These are phyloP conservation scores for Zygogramma bicolorata DNA, from an alignment of 2,888 invertebrate species.

Conservation along the genomic window DNA sequence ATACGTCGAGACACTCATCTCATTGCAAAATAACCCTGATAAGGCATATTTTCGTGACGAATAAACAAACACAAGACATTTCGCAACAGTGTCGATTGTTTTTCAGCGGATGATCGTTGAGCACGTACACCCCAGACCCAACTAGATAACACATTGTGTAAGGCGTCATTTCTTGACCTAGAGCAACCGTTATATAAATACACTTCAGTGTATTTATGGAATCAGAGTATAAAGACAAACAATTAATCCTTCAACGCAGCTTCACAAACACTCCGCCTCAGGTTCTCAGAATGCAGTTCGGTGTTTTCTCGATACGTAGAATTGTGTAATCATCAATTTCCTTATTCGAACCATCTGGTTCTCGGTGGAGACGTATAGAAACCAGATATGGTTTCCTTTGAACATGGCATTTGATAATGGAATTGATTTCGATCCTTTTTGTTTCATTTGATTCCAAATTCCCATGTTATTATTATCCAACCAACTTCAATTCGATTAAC, in stretches of 20 bases:
- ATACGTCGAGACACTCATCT: not conserved
- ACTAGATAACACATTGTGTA: conserved; percentile 5
- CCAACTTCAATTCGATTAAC: no score
- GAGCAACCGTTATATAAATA: conserved; percentile 19
- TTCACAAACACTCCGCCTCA: not conserved
- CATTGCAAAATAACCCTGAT: not conserved
- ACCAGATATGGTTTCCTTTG: no score
- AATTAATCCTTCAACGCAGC: not conserved
- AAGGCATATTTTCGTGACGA: not conserved
- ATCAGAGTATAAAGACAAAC: not conserved
- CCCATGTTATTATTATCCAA: no score
- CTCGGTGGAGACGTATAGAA: no score
- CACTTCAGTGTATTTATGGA: conserved; percentile 4
- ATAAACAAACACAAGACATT: not conserved
- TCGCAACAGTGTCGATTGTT: not conserved
- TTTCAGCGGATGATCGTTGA: not conserved
- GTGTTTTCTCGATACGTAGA: not conserved
- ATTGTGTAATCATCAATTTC: not conserved
- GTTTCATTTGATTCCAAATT: no score
- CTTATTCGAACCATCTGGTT: no score
- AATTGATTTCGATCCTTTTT: no score
- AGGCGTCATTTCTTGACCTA: conserved; percentile 20
- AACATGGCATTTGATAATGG: no score
- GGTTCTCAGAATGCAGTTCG: not conserved
- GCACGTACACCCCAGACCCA: not conserved